Evolutionary conservation across 2,888 invertebrate species (phyloP).

Genomic region (Mythimna loreyi): DNA sequence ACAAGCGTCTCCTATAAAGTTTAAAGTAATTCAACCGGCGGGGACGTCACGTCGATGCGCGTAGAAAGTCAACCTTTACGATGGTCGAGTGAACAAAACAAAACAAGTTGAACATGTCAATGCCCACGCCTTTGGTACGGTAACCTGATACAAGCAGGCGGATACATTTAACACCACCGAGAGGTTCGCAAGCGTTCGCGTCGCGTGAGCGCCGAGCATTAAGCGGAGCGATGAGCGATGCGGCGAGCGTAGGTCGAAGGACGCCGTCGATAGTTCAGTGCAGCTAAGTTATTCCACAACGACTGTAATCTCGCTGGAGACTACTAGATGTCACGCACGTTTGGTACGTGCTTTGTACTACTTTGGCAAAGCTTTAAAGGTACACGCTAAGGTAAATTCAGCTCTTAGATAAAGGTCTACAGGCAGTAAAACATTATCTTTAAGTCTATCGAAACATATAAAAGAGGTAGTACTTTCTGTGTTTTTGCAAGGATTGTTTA

Average conservation of each 20-base stretch:
- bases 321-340: conserved; percentile 84
- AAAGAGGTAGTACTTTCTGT: conserved; percentile 26
- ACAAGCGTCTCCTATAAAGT: conserved; percentile 82
- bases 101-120: conserved; percentile 90
- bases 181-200: conserved; percentile 78
- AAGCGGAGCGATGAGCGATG: conserved; percentile 78
- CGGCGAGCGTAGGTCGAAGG: conserved; percentile 71
- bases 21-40: conserved; percentile 82
- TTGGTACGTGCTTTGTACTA: conserved; percentile 70
- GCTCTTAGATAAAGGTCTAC: conserved; percentile 55
- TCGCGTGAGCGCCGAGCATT: conserved; percentile 74
- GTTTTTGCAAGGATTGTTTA: conserved; percentile 27
- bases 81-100: conserved; percentile 87
- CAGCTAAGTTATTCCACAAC: conserved; percentile 75
- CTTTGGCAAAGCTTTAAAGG: conserved; percentile 60
- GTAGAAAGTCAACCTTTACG: conserved; percentile 88
- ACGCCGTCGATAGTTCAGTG: conserved; percentile 74
- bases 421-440: conserved; percentile 54
- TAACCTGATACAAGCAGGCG: conserved; percentile 88
- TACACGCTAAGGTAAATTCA: conserved; percentile 56
- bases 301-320: conserved; percentile 77
- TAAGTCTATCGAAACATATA: conserved; percentile 41
- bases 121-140: conserved; percentile 90
- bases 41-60: conserved; percentile 86
- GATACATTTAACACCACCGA: conserved; percentile 89